Conservation (phyloP, 2,113 vertebrate genomes). For the Catharus fuscescens region DNA sequence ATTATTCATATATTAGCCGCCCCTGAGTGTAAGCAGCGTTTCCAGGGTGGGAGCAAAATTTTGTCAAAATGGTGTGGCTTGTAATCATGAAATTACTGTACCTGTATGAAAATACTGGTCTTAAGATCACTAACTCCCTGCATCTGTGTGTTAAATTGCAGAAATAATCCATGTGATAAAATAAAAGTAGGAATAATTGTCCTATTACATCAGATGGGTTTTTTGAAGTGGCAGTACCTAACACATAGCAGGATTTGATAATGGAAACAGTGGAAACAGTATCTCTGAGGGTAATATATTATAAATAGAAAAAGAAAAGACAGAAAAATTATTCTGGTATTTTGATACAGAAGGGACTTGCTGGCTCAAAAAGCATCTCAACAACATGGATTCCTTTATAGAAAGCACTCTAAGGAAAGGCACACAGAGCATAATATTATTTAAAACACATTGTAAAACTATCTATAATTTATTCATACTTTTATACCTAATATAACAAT, state of each 20-base stretch:
- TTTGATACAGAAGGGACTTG: neutral
- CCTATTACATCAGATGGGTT: neutral
- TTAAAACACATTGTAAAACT: neutral
- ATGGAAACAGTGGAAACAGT: neutral
- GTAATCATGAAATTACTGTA: too few species aligned
- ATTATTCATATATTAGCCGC: too few species aligned
- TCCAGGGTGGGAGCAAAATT: too few species aligned
- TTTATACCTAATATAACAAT: neutral
- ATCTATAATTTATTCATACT: neutral
- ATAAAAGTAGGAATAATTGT: neutral
- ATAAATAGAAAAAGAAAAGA: neutral
- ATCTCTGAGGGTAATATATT: neutral
- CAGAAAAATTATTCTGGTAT: neutral
- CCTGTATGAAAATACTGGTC: neutral
- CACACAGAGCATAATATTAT: rapidly evolving
- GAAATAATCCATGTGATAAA: neutral
- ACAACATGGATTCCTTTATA: neutral
- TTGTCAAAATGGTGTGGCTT: too few species aligned
- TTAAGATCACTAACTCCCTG: neutral
- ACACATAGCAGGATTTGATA: neutral
- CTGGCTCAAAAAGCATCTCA: neutral
- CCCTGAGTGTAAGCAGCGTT: too few species aligned
- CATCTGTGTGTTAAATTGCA: neutral
- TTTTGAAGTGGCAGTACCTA: neutral
- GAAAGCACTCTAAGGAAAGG: neutral